Conservation (phyloP, 1,140 invertebrate species). For the Akabosia matsudoensis region DNA sequence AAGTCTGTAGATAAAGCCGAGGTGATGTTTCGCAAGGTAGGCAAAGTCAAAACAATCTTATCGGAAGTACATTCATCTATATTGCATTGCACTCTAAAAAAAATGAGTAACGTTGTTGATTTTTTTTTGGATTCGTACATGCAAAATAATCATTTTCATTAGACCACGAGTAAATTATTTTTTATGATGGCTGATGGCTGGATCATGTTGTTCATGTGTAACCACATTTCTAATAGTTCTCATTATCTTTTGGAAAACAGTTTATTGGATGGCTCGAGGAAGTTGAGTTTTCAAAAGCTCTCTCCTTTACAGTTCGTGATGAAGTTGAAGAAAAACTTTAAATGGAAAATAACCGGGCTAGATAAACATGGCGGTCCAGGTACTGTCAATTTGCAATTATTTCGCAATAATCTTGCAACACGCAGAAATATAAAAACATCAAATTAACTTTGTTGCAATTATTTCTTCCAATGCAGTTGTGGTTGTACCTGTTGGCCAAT, state of each 20-base stretch:
- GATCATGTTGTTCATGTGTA: too few species aligned
- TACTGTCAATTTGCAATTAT: not conserved
- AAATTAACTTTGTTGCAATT: not conserved
- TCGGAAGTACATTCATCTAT: not conserved
- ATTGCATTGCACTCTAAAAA: not conserved
- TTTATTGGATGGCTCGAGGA: not conserved
- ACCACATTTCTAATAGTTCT: too few species aligned
- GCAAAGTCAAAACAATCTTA: not conserved
- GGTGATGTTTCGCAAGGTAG: constrained; percentile 5
- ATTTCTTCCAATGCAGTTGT: not conserved
- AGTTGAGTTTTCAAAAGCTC: constrained; percentile 4
- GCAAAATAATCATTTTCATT: too few species aligned
- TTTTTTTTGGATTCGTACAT: too few species aligned
- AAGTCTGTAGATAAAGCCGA: constrained; percentile 13
- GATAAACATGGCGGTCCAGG: not conserved
- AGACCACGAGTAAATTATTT: too few species aligned
- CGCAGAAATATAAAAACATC: too few species aligned
- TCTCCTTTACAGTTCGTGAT: not conserved
- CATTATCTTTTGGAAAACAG: not conserved
- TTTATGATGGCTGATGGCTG: too few species aligned
- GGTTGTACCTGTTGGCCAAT: not conserved
- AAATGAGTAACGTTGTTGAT: too few species aligned
- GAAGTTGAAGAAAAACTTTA: constrained; percentile 4
- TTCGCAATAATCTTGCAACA: too few species aligned
- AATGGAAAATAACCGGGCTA: not conserved